Percentiles rank a stretch among this genome's conserved stretches.
phyloP scores from a whole-genome alignment of 2,888 invertebrate species.

The Therioaphis trifolii region DNA sequence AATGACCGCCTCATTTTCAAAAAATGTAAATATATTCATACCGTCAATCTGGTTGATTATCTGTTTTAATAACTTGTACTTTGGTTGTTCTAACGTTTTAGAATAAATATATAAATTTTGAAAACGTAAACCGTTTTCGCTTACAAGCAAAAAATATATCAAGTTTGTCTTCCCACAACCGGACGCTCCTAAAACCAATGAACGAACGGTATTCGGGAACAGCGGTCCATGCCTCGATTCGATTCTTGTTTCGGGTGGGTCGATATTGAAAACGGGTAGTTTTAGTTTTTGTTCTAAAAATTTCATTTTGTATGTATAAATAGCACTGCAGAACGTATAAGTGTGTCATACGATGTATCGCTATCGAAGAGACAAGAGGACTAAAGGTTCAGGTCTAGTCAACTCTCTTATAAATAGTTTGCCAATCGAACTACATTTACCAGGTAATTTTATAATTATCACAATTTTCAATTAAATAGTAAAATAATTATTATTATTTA shows the following conservation, averaged over 20 bases:
- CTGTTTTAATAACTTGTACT: slow-evolving; percentile 64
- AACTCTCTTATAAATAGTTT: slow-evolving; percentile 64
- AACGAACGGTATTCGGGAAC: slow-evolving; percentile 66
- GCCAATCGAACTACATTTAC: slow-evolving; percentile 64
- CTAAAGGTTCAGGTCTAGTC: slow-evolving; percentile 13
- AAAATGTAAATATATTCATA: slow-evolving; percentile 8
- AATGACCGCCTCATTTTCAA: neutral
- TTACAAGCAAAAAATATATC: slow-evolving; percentile 64
- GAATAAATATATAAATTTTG: slow-evolving; percentile 65
- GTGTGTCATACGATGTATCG: neutral
- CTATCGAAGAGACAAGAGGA: neutral
- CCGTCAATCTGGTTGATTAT: slow-evolving; percentile 45
- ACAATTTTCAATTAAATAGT: no score
- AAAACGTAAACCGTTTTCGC: slow-evolving; percentile 65
- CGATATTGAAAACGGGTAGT: neutral
- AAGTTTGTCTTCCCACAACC: slow-evolving; percentile 65
- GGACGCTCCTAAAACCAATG: slow-evolving; percentile 64
- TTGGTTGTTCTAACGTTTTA: slow-evolving; percentile 66
- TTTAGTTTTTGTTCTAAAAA: neutral
- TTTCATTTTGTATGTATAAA: neutral
- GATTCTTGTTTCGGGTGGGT: neutral
- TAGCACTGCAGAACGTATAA: neutral
- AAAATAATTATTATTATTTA: no score
- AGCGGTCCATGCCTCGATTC: slow-evolving; percentile 66
- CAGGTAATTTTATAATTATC: no score